A percentile compares a stretch with the other conserved stretches of the same genome.
phyloP scores from a whole-genome alignment of 2,797 vertebrate genomes.

The Neomorphus geoffroyi region DNA sequence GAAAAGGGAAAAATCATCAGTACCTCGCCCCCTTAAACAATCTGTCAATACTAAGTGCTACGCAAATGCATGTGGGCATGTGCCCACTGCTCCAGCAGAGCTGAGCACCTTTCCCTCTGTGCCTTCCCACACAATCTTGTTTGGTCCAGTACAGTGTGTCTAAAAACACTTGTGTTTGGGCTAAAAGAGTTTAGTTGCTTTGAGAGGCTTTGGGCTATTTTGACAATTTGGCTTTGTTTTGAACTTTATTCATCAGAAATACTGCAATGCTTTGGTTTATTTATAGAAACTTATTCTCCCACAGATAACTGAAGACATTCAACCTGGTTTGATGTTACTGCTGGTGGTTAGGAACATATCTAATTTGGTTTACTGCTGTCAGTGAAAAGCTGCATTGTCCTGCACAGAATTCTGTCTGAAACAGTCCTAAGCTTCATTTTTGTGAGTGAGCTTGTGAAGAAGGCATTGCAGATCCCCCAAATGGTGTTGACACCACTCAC shows the following conservation, averaged over 20 bases:
- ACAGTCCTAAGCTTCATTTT: not conserved
- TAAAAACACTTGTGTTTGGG: not conserved
- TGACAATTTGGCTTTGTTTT: slow-evolving; percentile 52
- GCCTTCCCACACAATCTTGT: not conserved
- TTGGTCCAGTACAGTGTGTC: not conserved
- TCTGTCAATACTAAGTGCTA: not conserved
- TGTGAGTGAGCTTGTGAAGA: not conserved
- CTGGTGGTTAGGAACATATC: slow-evolving; percentile 14
- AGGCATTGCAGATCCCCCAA: not conserved
- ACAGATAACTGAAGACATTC: not conserved
- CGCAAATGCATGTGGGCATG: not conserved
- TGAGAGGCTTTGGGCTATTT: slow-evolving; percentile 13
- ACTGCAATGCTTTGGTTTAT: not conserved
- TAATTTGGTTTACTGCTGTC: not conserved
- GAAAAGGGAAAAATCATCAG: not conserved
- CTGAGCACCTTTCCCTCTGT: not conserved
- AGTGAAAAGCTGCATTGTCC: not conserved
- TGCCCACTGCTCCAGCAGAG: not conserved
- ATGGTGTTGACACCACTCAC: not conserved
- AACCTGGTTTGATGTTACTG: not conserved
- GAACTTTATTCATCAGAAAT: slow-evolving; percentile 5
- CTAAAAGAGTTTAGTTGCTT: not conserved
- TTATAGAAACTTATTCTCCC: slow-evolving; percentile 8
- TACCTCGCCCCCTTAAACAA: accelerated
- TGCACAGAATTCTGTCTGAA: not conserved